Base-by-base conservation (phyloP, 2,113 vertebrate genomes). In the Drymodes brunneopygia region DNA sequence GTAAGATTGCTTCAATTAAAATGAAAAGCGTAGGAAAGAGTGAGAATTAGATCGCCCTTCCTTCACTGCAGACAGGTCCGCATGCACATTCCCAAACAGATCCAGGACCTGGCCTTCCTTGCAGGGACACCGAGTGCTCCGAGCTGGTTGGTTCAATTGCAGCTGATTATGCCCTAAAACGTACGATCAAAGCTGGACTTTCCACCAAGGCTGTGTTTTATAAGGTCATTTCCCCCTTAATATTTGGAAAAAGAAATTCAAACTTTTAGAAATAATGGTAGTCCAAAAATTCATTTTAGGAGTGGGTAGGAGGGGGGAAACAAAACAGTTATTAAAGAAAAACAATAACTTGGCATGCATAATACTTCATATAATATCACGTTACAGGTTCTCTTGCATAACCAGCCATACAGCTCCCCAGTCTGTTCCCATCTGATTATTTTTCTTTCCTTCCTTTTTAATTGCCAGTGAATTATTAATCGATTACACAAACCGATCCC, bases 301-400 rank as follows among this genome's bases (percentile, higher is more conserved):
- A 57, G 78, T 16, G 40, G 5, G 33, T 33, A 80, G n/a, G 28
- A 51, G 35, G 3, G 62, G 40, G 28, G 12, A n/a, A 86, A 73
- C 38, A 84, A 90, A 94, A 69, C 36, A 74, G 29, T 62, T 77
- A 58, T 67, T 81, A 84, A 89, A 90, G 42, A 40, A 60, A 86
- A 93, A 81, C 31, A 81, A 74, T 53, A 94, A 35, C 31, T 92
- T 88, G 75, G 66, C 96, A 96, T 96, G 96, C 96, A 96, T 95
- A 97, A 94, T 95, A 97, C 65, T 90, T 92, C 86, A 70, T 96
- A 96, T 86, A 96, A 82, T 83, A 94, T 75, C 73, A 53, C 31
- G n/a, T 92, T 92, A 94, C 92, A 93, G 69, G 67, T 77, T 90
- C 50, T 12, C 80, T 92, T 87, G 92, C 75, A 81, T 81, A 96